A percentile compares a stretch with the other conserved stretches of the same genome.
Evolutionary conservation across 2,113 vertebrate species (phyloP).

Genomic region (Dicrurus megarhynchus): DNA sequence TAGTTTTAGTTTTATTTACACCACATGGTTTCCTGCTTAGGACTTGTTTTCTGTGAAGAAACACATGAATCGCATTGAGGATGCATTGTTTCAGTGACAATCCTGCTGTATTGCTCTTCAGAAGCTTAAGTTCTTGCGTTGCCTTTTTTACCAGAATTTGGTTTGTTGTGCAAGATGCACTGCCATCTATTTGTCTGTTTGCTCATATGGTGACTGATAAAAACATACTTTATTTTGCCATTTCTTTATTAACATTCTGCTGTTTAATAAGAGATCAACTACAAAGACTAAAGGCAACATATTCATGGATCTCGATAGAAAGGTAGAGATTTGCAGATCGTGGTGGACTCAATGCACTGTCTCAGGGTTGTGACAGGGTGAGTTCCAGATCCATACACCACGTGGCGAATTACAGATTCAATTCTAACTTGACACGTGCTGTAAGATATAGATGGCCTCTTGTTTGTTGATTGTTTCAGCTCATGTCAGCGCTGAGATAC

Average conservation of each 20-base stretch:
- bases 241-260: not conserved
- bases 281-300: not conserved
- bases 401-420: not conserved
- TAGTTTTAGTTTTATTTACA: not conserved
- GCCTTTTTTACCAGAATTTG: not conserved
- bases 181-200: not conserved
- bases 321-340: not conserved
- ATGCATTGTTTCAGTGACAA: not conserved
- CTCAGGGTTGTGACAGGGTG: not conserved
- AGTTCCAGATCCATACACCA: not conserved
- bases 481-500: accelerated
- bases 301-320: not conserved
- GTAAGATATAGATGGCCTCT: not conserved
- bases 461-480: not conserved
- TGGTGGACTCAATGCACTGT: not conserved
- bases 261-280: not conserved
- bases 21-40: not conserved
- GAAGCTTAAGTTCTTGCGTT: not conserved
- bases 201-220: not conserved
- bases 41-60: not conserved
- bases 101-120: not conserved
- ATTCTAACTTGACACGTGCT: not conserved
- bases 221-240: not conserved
- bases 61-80: not conserved
- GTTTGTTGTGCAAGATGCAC: not conserved